phyloP scores from a whole-genome alignment of 30 jellyfish, hydroid and myxozoan species.

The Calvadosia cruxmelitensis region DNA sequence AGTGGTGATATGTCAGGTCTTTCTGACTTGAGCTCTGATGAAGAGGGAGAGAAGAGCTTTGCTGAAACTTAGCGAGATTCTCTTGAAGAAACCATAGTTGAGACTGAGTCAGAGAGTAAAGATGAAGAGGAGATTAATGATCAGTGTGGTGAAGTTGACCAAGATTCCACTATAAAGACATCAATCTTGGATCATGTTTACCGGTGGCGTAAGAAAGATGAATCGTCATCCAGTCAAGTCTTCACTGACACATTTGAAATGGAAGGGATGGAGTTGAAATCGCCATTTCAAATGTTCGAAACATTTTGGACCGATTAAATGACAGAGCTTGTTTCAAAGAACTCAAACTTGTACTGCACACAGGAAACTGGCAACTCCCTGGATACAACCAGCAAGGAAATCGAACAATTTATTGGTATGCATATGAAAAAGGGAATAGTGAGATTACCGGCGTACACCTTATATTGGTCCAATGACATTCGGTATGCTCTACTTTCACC shows the following conservation, averaged over 20 bases:
- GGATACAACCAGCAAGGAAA: slow-evolving; percentile 6
- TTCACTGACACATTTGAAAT: not conserved
- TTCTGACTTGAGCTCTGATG: slow-evolving; percentile 30
- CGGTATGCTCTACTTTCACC: no score
- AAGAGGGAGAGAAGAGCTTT: slow-evolving; percentile 9
- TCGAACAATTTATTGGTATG: slow-evolving; percentile 14
- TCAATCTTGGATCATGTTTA: no score
- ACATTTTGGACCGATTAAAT: slow-evolving; percentile 11
- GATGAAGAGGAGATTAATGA: slow-evolving; percentile 3
- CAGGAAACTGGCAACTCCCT: slow-evolving; percentile 26
- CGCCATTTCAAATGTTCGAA: slow-evolving; percentile 10
- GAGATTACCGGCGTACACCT: slow-evolving; percentile 8
- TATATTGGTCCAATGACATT: slow-evolving; percentile 26
- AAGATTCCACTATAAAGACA: not conserved
- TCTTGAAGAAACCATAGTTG: not conserved
- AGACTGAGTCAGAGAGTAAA: slow-evolving; percentile 3
- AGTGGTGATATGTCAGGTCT: slow-evolving; percentile 21
- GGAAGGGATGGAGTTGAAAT: slow-evolving; percentile 3
- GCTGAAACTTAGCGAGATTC: not conserved
- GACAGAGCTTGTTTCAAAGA: slow-evolving; percentile 15
- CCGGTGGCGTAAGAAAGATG: slow-evolving; percentile 5
- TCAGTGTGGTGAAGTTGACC: not conserved
- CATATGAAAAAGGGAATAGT: slow-evolving; percentile 23
- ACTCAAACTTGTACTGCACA: slow-evolving; percentile 31
- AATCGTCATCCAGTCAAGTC: not conserved